A percentile compares a stretch with the other conserved stretches of the same genome.
Conservation (phyloP, 2,797 vertebrate species). For the Crenichthys baileyi region DNA sequence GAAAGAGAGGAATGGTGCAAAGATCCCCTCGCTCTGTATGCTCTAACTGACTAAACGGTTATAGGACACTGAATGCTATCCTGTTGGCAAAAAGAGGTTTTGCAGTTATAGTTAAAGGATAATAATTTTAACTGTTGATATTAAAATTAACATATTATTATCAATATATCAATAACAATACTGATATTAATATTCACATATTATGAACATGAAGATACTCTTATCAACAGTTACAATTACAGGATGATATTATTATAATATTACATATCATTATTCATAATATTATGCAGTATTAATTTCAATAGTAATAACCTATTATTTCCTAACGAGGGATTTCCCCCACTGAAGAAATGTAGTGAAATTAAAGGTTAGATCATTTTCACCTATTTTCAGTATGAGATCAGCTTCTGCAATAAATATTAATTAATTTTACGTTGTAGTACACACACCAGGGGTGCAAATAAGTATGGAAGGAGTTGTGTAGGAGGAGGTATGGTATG, state of each 20-base stretch:
- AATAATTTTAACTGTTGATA: neutral
- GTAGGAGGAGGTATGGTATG: neutral
- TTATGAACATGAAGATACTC: neutral
- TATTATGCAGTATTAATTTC: neutral
- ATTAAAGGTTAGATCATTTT: neutral
- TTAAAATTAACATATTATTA: neutral
- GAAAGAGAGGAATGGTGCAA: neutral
- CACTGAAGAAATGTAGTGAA: neutral
- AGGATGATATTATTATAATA: no score
- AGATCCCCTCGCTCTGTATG: neutral
- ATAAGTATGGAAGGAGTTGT: neutral
- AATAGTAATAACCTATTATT: neutral
- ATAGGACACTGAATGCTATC: no score
- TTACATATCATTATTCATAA: neutral
- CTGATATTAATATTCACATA: neutral
- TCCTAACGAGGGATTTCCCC: neutral
- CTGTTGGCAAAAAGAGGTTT: neutral
- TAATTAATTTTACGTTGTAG: neutral
- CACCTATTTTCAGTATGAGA: neutral
- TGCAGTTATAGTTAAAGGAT: neutral
- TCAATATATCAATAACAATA: neutral
- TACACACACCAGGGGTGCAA: neutral
- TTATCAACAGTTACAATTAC: neutral
- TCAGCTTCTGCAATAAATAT: neutral
- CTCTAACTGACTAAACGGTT: neutral